A percentile compares a stretch with the other conserved stretches of the same genome.
Conservation (phyloP, 2,797 vertebrate genomes). For the Alosa sapidissima region DNA sequence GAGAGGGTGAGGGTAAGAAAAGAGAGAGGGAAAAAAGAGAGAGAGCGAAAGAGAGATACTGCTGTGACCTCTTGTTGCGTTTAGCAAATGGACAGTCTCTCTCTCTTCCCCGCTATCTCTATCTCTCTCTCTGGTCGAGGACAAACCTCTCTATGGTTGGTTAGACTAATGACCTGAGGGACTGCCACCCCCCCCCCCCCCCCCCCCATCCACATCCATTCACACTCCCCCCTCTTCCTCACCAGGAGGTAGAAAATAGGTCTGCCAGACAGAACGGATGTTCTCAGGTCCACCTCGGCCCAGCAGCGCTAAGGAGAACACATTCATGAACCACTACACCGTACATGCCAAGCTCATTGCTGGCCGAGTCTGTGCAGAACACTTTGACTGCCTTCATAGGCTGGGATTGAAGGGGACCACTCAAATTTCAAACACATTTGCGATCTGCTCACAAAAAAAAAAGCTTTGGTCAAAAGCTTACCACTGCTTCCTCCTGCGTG, state of each 20-base stretch:
- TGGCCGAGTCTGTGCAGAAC: background rate
- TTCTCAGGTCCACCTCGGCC: slow-evolving; percentile 42
- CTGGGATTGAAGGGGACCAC: too few relatives aligned
- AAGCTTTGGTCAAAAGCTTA: background rate
- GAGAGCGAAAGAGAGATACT: background rate
- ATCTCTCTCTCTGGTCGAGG: slow-evolving; percentile 55
- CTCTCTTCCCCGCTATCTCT: slow-evolving; percentile 30
- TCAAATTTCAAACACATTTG: background rate
- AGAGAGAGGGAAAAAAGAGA: background rate
- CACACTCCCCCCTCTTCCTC: background rate
- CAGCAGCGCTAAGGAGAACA: background rate
- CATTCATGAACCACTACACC: background rate
- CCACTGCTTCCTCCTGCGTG: background rate
- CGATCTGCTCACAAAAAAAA: background rate
- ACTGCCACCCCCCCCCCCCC: slow-evolving; percentile 31
- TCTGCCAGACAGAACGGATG: slow-evolving; percentile 53
- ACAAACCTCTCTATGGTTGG: slow-evolving; percentile 68
- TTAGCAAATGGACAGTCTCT: slow-evolving; percentile 56
- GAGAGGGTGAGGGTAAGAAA: background rate
- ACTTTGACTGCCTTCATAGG: background rate
- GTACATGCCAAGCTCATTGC: background rate
- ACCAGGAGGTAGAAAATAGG: slow-evolving; percentile 50
- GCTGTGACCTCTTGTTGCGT: slow-evolving; percentile 55
- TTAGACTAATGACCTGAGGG: slow-evolving; percentile 74
- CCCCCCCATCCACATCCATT: background rate